Evolutionary conservation across 2,113 vertebrate species (phyloP), one percentile per base, ranked within the genome.

Genomic region (Fulica atra): DNA sequence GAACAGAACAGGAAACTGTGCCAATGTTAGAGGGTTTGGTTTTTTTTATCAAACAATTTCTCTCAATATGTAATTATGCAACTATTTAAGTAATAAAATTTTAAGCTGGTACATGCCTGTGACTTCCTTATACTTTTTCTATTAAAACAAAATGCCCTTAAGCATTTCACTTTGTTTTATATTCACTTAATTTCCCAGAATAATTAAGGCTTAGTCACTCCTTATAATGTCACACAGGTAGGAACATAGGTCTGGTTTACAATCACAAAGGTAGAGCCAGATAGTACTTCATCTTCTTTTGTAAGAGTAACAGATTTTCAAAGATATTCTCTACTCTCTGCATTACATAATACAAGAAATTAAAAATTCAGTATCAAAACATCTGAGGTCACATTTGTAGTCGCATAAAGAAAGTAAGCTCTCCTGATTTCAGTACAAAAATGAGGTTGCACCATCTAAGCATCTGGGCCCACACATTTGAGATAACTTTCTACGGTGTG

Each of bases 191-290:
- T 93, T 94, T 95, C 93, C 90, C 86, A 68, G 94, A 95, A 88
- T 96, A 93, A 94, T 96, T 92, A 96, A 96, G 57, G 42, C 20
- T 95, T 96, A 96, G 71, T 93, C 79, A 92, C 78, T 92, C 71
- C 48, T 80, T 78, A n/a, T 72, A 65, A 50, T 72, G 36, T 63
- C 28, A 16, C 74, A 23, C 88, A 94, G 80, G 95, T 94, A 93
- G 85, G 38, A 94, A 86, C 93, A 94, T 0, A 78, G 36, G 13
- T 29, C 71, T 93, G 46, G 8, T 91, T 96, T 79, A 36, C 25
- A 61, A 65, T 44, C n/a, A 16, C 44, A 85, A 65, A 61, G 9
- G 36, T 4, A 59, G 68, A 77, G n/a, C 42, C 79, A 77, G 17
- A 16, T 59, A 24, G 14, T 54, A 8, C 24, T 77, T 76, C 21